These are phyloP conservation scores for Exephanes ischioxanthus DNA, from an alignment of 2,888 invertebrate species.

Conservation along the genomic window DNA sequence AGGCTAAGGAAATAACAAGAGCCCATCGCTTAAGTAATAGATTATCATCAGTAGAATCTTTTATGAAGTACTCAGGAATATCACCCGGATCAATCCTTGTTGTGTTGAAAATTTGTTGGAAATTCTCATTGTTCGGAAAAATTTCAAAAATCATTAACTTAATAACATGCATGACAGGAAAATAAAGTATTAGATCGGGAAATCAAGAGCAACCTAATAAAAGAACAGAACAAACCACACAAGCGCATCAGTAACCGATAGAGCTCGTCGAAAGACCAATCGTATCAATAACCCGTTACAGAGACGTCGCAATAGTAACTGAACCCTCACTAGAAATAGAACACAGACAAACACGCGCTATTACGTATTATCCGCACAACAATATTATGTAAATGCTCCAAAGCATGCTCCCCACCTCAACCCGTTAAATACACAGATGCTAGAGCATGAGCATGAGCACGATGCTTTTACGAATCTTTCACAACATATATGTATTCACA, in stretches of 20 bases:
- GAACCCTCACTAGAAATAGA: background rate
- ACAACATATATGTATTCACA: background rate
- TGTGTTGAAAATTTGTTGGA: constrained; percentile 18
- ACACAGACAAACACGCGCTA: background rate
- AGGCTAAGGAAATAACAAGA: constrained; percentile 43
- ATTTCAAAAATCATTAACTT: background rate
- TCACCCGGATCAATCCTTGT: constrained; percentile 26
- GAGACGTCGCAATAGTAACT: background rate
- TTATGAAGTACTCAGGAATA: too few species aligned
- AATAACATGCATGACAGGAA: background rate
- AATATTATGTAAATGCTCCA: background rate
- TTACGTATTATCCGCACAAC: background rate
- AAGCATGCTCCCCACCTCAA: background rate
- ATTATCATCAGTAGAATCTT: too few species aligned
- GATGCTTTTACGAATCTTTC: background rate
- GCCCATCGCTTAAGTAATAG: too few species aligned
- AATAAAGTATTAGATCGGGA: too few species aligned
- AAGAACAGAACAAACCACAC: background rate
- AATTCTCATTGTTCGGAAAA: constrained; percentile 31
- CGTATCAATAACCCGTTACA: background rate
- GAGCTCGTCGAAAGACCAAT: background rate
- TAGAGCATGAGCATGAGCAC: too few species aligned
- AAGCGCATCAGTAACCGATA: background rate
- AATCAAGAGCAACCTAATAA: background rate
- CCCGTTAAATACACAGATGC: background rate